Conservation (phyloP, 2,888 invertebrate species). For the Hemithea aestivaria region DNA sequence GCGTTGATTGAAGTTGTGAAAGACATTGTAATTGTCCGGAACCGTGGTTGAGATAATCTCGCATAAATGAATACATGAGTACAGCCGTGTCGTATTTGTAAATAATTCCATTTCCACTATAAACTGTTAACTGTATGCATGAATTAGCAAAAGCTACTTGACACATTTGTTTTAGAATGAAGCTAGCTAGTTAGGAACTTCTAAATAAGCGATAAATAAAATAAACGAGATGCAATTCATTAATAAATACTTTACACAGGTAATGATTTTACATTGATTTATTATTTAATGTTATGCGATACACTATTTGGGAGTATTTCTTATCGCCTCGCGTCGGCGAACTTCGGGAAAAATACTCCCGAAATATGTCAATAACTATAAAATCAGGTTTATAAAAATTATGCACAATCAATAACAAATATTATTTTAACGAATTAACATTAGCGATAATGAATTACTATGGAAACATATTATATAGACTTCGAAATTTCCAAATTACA, state of each 20-base stretch:
- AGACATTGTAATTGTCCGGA: too few relatives aligned
- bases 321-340: conserved; percentile 35
- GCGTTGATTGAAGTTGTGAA: too few relatives aligned
- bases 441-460: conserved; percentile 56
- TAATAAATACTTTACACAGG: conserved; percentile 71
- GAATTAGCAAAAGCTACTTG: conserved; percentile 52
- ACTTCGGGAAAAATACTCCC: conserved; percentile 63
- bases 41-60: too few relatives aligned
- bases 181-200: conserved; percentile 78
- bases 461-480: conserved; percentile 39
- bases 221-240: conserved; percentile 58
- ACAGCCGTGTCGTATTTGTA: too few relatives aligned
- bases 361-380: conserved; percentile 50
- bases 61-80: too few relatives aligned
- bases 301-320: conserved; percentile 68
- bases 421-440: conserved; percentile 57
- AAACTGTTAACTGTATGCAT: conserved; percentile 43
- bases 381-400: conserved; percentile 61
- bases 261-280: conserved; percentile 57
- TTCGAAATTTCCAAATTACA: conserved; percentile 44
- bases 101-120: conserved; percentile 27
- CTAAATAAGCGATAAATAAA: conserved; percentile 73
- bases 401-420: conserved; percentile 69
- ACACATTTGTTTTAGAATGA: conserved; percentile 55
- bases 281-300: conserved; percentile 39